These are phyloP conservation scores for Melopsittacus undulatus DNA, from an alignment of 2,797 vertebrate species.

Conservation along the genomic window DNA sequence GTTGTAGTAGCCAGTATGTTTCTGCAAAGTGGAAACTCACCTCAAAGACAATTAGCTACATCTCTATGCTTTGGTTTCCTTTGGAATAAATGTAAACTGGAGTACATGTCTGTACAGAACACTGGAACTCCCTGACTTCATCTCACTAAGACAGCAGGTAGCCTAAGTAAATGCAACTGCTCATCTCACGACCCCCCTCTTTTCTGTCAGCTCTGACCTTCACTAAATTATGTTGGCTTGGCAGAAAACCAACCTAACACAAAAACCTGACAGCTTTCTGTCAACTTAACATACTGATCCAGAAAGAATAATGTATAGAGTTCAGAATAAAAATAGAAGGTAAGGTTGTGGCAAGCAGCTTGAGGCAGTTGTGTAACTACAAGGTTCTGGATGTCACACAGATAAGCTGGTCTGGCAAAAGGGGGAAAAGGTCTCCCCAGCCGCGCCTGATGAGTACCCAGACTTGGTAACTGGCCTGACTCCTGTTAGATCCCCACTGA, in stretches of 20 bases:
- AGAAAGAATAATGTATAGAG: not conserved
- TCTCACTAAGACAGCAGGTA: not conserved
- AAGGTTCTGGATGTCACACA: not conserved
- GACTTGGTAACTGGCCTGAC: not conserved
- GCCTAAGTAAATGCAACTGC: not conserved
- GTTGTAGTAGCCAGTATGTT: not conserved
- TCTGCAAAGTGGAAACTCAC: not conserved
- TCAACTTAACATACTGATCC: not conserved
- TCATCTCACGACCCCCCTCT: not conserved
- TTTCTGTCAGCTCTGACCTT: not conserved
- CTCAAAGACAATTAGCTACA: not conserved
- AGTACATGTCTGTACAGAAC: rapidly evolving
- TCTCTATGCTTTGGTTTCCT: not conserved
- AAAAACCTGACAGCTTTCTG: not conserved
- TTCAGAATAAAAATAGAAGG: not conserved
- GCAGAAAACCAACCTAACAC: not conserved
- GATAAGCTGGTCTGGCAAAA: not conserved
- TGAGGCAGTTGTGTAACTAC: not conserved
- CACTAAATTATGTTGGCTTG: not conserved
- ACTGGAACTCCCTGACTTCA: not conserved
- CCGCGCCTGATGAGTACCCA: not conserved
- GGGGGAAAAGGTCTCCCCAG: not conserved
- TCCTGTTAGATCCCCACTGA: not conserved
- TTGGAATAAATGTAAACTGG: not conserved
- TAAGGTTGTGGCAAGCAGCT: not conserved